Evolutionary conservation across 2,888 invertebrate genomes (phyloP).

Genomic region (Drosophila anomalata): DNA sequence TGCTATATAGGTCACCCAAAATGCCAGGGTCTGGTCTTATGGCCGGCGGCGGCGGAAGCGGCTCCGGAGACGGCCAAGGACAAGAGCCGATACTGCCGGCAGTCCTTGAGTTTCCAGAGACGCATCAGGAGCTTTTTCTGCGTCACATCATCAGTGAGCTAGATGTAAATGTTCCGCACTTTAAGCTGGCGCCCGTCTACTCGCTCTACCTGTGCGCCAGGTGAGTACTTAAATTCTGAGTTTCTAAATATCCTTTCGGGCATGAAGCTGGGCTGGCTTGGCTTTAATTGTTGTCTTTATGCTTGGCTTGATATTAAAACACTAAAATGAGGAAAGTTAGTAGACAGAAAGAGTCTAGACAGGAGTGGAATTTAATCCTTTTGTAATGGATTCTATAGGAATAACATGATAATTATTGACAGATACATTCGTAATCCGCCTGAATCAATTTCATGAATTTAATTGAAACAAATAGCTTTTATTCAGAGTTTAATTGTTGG

Average conservation of each 20-base stretch:
- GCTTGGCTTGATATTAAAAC: neutral
- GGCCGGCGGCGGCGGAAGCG: conserved; percentile 57
- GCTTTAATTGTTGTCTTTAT: conserved; percentile 37
- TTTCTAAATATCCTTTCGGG: neutral
- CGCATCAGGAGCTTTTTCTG: conserved; percentile 96
- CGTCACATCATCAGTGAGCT: conserved; percentile 94
- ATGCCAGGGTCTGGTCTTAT: conserved; percentile 67
- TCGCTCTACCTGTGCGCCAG: conserved; percentile 97
- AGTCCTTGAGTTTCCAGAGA: conserved; percentile 96
- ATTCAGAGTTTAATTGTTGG: neutral
- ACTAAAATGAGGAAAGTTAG: neutral
- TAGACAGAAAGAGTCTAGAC: too few species aligned
- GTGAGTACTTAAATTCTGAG: conserved; percentile 74
- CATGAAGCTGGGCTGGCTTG: conserved; percentile 28
- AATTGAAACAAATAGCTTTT: neutral
- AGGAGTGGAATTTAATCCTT: too few species aligned
- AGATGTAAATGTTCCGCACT: conserved; percentile 94
- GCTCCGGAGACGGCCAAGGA: conserved; percentile 85
- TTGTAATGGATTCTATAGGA: too few species aligned
- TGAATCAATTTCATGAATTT: neutral
- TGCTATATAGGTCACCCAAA: conserved; percentile 78
- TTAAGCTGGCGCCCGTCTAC: conserved; percentile 98
- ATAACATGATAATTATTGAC: too few species aligned
- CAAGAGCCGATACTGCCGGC: conserved; percentile 97
- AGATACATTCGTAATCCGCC: neutral